Evolutionary conservation across 2,113 vertebrate genomes (phyloP).

Genomic region (Perca schrenkii): DNA sequence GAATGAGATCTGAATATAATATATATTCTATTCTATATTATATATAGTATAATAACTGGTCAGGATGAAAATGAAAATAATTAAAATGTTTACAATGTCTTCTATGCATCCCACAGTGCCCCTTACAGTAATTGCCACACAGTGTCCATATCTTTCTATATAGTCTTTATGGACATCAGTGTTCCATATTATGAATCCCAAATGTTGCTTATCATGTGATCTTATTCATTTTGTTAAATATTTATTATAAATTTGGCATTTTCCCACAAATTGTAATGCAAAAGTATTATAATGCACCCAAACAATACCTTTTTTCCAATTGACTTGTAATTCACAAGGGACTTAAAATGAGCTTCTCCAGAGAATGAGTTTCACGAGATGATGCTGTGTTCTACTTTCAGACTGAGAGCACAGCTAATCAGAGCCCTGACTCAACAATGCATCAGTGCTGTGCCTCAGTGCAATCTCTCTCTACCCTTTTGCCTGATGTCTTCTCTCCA

Average conservation of each 20-base stretch:
- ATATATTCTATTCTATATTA: too few species aligned
- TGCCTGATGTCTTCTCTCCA: conserved; percentile 51
- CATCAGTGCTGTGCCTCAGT: conserved; percentile 34
- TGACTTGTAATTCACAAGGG: not conserved
- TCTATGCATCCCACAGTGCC: not conserved
- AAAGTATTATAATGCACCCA: not conserved
- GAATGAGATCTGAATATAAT: not conserved
- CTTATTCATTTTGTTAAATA: not conserved
- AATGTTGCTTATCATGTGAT: not conserved
- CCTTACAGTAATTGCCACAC: not conserved
- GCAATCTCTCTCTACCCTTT: conserved; percentile 26
- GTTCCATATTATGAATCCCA: not conserved
- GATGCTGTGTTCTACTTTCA: conserved; percentile 34
- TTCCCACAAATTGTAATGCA: not conserved
- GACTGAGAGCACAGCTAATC: conserved; percentile 43
- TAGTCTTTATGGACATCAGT: not conserved
- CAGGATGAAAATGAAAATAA: not conserved
- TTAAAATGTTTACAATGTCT: too few species aligned
- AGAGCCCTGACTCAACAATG: conserved; percentile 50
- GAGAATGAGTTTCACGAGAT: conserved; percentile 28
- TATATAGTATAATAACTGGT: not conserved
- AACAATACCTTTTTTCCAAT: not conserved
- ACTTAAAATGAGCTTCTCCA: conserved; percentile 11
- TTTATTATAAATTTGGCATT: not conserved
- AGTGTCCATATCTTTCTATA: not conserved